Percentiles rank a stretch among this genome's conserved stretches.
Evolutionary conservation across 2,797 vertebrate genomes (phyloP).

Genomic region (Loriculus beryllinus): DNA sequence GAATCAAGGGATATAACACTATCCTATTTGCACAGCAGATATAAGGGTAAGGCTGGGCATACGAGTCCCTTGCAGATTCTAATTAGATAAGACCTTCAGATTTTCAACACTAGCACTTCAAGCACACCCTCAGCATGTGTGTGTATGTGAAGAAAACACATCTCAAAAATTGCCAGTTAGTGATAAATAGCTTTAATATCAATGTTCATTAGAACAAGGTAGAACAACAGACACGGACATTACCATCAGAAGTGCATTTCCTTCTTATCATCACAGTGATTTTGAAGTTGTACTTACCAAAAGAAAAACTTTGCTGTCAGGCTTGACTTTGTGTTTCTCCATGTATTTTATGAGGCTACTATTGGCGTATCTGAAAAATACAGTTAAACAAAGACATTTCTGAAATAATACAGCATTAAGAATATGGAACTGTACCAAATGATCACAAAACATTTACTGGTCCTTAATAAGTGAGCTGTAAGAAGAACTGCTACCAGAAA

Average conservation of each 20-base stretch:
- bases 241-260: not conserved
- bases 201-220: not conserved
- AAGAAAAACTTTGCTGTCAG: constrained; percentile 97
- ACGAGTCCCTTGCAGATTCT: not conserved
- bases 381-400: not conserved
- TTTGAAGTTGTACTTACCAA: constrained; percentile 81
- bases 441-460: not conserved
- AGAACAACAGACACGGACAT: not conserved
- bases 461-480: not conserved
- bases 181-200: not conserved
- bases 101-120: not conserved
- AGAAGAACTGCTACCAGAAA: not conserved
- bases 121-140: not conserved
- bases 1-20: not conserved
- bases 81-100: not conserved
- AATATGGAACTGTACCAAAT: not conserved
- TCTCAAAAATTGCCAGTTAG: not conserved
- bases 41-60: not conserved
- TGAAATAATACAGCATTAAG: constrained; percentile 7
- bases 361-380: constrained; percentile 88
- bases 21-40: not conserved
- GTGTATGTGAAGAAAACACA: not conserved
- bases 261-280: not conserved
- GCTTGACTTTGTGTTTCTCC: constrained; percentile 99
- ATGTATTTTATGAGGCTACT: constrained; percentile 99